phyloP scores from a whole-genome alignment of 2,113 vertebrate genomes.

The Brienomyrus longianalis region DNA sequence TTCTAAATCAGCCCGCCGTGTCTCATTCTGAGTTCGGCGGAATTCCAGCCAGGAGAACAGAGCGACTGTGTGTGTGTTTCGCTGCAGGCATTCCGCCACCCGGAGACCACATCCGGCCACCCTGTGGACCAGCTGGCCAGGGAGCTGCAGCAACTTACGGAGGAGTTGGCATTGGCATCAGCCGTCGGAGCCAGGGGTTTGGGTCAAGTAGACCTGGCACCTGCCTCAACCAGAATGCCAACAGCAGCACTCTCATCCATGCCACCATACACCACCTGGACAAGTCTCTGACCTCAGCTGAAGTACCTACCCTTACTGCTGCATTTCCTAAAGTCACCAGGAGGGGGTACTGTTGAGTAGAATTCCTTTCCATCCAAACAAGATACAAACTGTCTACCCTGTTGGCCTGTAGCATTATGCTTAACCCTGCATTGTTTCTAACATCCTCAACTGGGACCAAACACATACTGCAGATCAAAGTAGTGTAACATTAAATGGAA shows the following conservation, averaged over 20 bases:
- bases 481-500: neutral
- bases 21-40: neutral
- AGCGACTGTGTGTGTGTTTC: neutral
- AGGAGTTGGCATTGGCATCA: constrained; percentile 45
- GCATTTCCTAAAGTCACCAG: neutral
- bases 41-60: neutral
- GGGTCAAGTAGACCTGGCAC: constrained; percentile 37
- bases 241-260: constrained; percentile 35
- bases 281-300: neutral
- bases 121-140: constrained; percentile 58
- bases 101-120: constrained; percentile 50
- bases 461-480: neutral
- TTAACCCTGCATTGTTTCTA: neutral
- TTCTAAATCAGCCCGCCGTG: neutral
- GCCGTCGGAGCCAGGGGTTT: neutral
- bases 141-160: constrained; percentile 60
- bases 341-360: neutral
- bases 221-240: constrained; percentile 62
- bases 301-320: neutral
- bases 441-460: neutral
- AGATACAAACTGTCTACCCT: neutral
- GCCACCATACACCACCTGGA: neutral
- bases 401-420: neutral
- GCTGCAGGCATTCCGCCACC: constrained; percentile 61
- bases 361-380: neutral